phyloP scores from a whole-genome alignment of 2,888 invertebrate genomes.

The Drosophila anceps region DNA sequence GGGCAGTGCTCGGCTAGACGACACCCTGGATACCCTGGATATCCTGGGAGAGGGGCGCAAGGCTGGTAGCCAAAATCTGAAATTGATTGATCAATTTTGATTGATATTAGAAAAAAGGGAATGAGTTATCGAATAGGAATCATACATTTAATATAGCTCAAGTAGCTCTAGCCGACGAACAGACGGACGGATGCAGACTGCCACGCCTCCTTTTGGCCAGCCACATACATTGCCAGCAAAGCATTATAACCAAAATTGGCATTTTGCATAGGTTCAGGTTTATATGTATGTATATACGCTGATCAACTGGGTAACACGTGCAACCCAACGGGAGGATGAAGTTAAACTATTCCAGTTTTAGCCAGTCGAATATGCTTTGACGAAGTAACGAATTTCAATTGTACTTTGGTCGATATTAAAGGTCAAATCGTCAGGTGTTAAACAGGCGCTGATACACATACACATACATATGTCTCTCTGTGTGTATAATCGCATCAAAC shows the following conservation, averaged over 20 bases:
- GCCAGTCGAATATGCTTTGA: not conserved
- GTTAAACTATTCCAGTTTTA: not conserved
- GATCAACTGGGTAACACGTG: too few species aligned
- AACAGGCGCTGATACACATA: not conserved
- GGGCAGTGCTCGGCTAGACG: not conserved
- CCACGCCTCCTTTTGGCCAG: too few species aligned
- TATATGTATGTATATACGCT: too few species aligned
- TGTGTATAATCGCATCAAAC: constrained; percentile 6
- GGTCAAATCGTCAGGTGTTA: constrained; percentile 1
- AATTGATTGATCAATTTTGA: too few species aligned
- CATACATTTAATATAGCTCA: too few species aligned
- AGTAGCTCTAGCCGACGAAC: too few species aligned
- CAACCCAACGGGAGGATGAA: not conserved
- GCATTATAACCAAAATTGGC: not conserved
- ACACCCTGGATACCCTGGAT: not conserved
- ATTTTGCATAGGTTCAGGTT: not conserved
- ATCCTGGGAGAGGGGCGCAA: too few species aligned
- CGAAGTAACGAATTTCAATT: not conserved
- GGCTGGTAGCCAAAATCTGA: too few species aligned
- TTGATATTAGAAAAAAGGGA: too few species aligned
- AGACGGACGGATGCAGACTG: too few species aligned
- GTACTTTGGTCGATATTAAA: not conserved
- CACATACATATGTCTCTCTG: too few species aligned
- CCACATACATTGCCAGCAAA: not conserved
- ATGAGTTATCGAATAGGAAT: too few species aligned